Conservation (phyloP, 2,797 vertebrate genomes). For the Sebastes steindachneri region DNA sequence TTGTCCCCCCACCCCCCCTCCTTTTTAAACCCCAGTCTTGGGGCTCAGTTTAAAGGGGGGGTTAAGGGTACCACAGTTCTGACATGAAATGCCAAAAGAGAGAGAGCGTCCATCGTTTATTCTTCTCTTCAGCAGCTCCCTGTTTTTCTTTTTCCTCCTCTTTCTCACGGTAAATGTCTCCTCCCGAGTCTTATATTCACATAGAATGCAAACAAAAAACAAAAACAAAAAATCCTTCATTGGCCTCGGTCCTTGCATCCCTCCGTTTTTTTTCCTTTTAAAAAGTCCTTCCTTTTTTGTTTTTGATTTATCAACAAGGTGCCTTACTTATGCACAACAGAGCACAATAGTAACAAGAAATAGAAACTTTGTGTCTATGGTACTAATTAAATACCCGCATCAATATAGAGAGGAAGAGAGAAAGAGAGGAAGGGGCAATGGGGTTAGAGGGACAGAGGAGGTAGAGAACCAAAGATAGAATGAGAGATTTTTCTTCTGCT, state of each 20-base stretch:
- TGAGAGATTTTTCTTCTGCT: constrained; percentile 72
- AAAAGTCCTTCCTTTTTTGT: constrained; percentile 74
- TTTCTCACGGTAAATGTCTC: constrained; percentile 66
- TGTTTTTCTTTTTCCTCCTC: constrained; percentile 53
- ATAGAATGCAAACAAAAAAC: constrained; percentile 66
- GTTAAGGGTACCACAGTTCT: constrained; percentile 67
- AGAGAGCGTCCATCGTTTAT: constrained; percentile 63
- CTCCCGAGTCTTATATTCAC: constrained; percentile 75
- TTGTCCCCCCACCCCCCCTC: constrained; percentile 42
- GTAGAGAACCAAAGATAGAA: constrained; percentile 83
- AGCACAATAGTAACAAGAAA: constrained; percentile 90
- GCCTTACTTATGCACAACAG: constrained; percentile 89
- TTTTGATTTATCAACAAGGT: constrained; percentile 89
- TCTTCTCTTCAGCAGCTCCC: constrained; percentile 70
- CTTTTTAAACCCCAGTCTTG: constrained; percentile 32
- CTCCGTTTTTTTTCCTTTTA: constrained; percentile 61
- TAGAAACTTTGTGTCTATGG: constrained; percentile 89
- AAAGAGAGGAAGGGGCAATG: constrained; percentile 61
- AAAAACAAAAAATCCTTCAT: constrained; percentile 60
- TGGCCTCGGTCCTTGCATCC: constrained; percentile 69
- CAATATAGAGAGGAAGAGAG: constrained; percentile 82
- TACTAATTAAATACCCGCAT: constrained; percentile 93
- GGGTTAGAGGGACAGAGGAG: constrained; percentile 76
- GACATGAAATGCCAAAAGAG: constrained; percentile 71
- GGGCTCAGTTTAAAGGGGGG: constrained; percentile 64